Percentiles rank a stretch among this genome's conserved stretches.
These are phyloP conservation scores for Bagarius yarrelli DNA, from an alignment of 2,113 vertebrate species.

Conservation along the genomic window DNA sequence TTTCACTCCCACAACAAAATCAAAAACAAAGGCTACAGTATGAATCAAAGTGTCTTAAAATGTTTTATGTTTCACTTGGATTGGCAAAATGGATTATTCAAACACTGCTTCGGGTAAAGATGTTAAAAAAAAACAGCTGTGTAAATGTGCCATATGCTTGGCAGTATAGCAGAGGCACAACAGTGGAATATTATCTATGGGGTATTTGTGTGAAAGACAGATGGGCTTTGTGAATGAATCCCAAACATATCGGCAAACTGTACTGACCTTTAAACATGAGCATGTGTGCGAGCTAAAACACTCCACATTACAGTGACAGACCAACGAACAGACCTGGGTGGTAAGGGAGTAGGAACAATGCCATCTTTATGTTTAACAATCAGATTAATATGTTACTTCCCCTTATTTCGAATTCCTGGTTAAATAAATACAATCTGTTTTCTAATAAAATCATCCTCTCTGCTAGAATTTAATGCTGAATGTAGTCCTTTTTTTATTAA, in stretches of 20 bases:
- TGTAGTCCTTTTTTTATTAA: constrained; percentile 33
- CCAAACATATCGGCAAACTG: constrained; percentile 38
- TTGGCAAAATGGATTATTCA: constrained; percentile 2
- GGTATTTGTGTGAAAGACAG: constrained; percentile 36
- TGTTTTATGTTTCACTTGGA: constrained; percentile 3
- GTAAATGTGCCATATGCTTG: constrained; percentile 22
- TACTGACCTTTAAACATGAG: constrained; percentile 44
- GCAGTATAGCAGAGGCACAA: constrained; percentile 28
- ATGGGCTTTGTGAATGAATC: constrained; percentile 42
- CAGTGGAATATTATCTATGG: constrained; percentile 10
- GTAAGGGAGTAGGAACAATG: constrained; percentile 35
- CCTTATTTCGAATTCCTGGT: not conserved
- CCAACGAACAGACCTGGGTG: constrained; percentile 25
- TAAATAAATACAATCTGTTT: not conserved
- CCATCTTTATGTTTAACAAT: not conserved
- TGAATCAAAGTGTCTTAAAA: constrained; percentile 18
- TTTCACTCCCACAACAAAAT: not conserved
- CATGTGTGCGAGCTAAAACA: constrained; percentile 31
- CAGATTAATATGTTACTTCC: not conserved
- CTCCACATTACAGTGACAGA: constrained; percentile 30
- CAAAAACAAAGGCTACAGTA: not conserved
- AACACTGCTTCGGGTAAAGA: constrained; percentile 16
- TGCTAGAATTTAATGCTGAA: not conserved
- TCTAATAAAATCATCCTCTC: not conserved
- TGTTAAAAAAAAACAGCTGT: constrained; percentile 19